These are phyloP conservation scores for Acanthochromis polyacanthus DNA, from an alignment of 2,113 vertebrate genomes.

Conservation along the genomic window DNA sequence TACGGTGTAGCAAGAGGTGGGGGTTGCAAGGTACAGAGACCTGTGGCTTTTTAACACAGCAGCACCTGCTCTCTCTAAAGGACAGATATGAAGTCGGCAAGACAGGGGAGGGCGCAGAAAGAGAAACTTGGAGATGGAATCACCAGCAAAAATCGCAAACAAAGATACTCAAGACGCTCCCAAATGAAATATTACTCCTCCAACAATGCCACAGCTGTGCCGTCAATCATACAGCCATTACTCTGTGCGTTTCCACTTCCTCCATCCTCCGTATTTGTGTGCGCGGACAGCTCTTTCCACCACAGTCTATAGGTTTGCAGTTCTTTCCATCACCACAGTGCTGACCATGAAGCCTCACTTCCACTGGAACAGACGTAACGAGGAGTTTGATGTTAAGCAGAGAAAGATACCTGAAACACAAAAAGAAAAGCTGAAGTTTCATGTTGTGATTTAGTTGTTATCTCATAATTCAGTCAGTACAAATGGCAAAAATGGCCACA, in stretches of 20 bases:
- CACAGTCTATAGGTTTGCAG: constrained; percentile 42
- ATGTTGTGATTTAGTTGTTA: too few species aligned
- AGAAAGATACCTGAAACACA: constrained; percentile 3
- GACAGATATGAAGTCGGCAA: not conserved
- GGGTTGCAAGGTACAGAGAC: constrained; percentile 59
- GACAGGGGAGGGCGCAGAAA: not conserved
- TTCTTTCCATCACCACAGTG: constrained; percentile 69
- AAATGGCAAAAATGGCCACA: not conserved
- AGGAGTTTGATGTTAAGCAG: constrained; percentile 2
- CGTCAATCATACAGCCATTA: constrained; percentile 33
- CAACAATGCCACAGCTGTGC: not conserved
- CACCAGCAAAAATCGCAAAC: not conserved
- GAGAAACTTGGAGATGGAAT: not conserved
- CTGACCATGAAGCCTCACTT: constrained; percentile 26
- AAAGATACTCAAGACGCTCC: constrained; percentile 37
- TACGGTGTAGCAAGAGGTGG: constrained; percentile 34
- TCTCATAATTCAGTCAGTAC: not conserved
- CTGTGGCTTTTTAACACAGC: constrained; percentile 31
- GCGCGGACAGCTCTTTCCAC: constrained; percentile 42
- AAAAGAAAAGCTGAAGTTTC: not conserved
- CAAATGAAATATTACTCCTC: constrained; percentile 35
- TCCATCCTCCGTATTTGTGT: constrained; percentile 56
- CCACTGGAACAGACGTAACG: constrained; percentile 39
- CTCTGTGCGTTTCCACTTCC: constrained; percentile 63
- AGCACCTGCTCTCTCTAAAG: constrained; percentile 43